A percentile compares a stretch with the other conserved stretches of the same genome.
These are phyloP conservation scores for Gymnocypris eckloni DNA, from an alignment of 2,797 vertebrate genomes.

Conservation along the genomic window DNA sequence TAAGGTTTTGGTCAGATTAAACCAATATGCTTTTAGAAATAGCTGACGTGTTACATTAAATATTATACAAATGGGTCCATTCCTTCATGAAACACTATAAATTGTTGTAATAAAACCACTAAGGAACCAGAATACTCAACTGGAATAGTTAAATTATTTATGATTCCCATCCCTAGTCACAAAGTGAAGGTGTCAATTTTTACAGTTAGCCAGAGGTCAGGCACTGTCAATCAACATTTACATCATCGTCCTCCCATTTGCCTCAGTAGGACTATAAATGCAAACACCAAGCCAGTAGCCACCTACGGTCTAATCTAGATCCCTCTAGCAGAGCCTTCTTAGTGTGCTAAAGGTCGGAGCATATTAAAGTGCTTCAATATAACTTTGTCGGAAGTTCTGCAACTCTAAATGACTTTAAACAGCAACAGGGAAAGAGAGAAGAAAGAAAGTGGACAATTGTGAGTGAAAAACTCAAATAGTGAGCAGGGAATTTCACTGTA, in stretches of 20 bases:
- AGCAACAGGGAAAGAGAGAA: neutral
- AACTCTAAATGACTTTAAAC: neutral
- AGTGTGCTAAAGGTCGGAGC: neutral
- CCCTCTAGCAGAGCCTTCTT: neutral
- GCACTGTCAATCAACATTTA: neutral
- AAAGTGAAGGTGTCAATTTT: neutral
- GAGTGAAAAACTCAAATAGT: constrained; percentile 50
- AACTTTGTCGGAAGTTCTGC: neutral
- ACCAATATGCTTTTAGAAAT: neutral
- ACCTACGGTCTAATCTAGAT: constrained; percentile 13
- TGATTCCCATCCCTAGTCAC: neutral
- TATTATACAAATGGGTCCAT: neutral
- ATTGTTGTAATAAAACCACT: neutral
- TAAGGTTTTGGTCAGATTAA: neutral
- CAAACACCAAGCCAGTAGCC: constrained; percentile 6
- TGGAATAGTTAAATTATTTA: neutral
- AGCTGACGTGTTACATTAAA: neutral
- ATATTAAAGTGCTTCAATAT: neutral
- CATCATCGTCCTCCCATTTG: neutral
- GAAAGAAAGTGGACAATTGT: constrained; percentile 15
- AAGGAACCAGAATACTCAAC: neutral
- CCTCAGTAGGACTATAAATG: constrained; percentile 6
- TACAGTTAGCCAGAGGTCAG: neutral
- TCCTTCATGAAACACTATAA: neutral
- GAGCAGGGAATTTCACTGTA: constrained; percentile 53